Evolutionary conservation across 2,888 invertebrate species (phyloP).

Genomic region (Troides aeacus): DNA sequence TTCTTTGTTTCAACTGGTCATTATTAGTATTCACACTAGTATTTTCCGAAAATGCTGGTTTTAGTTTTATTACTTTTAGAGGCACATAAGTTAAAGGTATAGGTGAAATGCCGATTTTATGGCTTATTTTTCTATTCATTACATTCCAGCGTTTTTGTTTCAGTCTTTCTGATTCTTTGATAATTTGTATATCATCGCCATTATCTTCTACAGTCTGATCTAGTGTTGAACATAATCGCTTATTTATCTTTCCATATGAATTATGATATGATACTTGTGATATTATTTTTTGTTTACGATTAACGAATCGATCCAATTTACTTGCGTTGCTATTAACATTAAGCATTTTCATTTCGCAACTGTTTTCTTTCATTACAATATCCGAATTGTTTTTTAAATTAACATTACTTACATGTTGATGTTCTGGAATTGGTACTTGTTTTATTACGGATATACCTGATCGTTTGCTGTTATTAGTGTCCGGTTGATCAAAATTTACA

Average conservation of each 20-base stretch:
- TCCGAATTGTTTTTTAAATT: neutral
- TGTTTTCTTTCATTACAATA: neutral
- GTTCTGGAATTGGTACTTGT: neutral
- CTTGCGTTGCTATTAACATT: constrained; percentile 33
- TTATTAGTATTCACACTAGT: neutral
- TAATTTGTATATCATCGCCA: constrained; percentile 32
- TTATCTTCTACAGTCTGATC: constrained; percentile 31
- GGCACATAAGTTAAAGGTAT: constrained; percentile 58
- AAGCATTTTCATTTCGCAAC: neutral
- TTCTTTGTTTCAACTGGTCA: constrained; percentile 10
- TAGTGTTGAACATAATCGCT: constrained; percentile 32
- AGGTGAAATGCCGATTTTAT: constrained; percentile 42
- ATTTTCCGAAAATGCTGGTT: neutral
- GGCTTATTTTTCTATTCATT: constrained; percentile 52
- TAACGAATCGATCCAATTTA: constrained; percentile 28
- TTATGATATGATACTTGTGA: constrained; percentile 53
- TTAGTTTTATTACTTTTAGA: constrained; percentile 11
- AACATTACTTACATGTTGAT: neutral
- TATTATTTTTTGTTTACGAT: constrained; percentile 43
- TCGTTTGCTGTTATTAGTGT: neutral
- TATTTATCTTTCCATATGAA: constrained; percentile 29
- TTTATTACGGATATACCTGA: neutral
- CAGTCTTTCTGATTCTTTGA: constrained; percentile 47
- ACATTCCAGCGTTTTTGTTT: constrained; percentile 56
- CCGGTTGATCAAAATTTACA: neutral